Conservation (phyloP, 2,888 invertebrate species). For the Nomada fucata region DNA sequence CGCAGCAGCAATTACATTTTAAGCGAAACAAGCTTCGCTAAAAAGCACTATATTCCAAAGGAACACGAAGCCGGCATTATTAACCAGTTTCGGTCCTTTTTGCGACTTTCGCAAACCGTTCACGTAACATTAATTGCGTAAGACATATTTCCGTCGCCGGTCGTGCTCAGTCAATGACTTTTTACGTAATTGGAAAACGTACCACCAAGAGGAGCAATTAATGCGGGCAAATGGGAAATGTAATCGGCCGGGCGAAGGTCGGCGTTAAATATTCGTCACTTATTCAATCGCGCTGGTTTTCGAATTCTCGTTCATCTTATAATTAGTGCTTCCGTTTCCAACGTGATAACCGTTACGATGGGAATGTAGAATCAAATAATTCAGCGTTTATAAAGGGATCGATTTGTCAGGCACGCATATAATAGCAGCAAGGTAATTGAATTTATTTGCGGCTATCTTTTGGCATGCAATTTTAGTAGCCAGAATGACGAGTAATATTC, state of each 20-base stretch:
- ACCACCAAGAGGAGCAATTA: constrained; percentile 28
- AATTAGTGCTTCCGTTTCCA: background rate
- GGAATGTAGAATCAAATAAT: background rate
- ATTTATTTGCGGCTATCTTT: too few relatives aligned
- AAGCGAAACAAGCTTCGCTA: too few relatives aligned
- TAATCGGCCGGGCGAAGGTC: constrained; percentile 17
- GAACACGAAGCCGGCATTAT: constrained; percentile 9
- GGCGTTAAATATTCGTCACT: constrained; percentile 26
- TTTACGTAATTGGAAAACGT: constrained; percentile 35
- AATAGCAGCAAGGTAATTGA: too few relatives aligned
- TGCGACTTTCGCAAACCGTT: constrained; percentile 28
- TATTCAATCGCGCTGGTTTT: constrained; percentile 23
- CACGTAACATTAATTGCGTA: constrained; percentile 42
- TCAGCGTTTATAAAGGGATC: too few relatives aligned
- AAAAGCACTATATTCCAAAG: constrained; percentile 9
- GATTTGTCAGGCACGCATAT: too few relatives aligned
- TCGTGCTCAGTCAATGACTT: constrained; percentile 28
- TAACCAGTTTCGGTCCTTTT: constrained; percentile 18
- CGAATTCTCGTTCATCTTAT: background rate
- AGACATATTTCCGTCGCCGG: constrained; percentile 27
- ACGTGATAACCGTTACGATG: background rate
- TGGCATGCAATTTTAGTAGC: too few relatives aligned
- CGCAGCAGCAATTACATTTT: background rate
- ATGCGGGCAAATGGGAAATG: constrained; percentile 27
- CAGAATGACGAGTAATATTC: too few relatives aligned